phyloP scores from a whole-genome alignment of 1,140 invertebrate genomes.

The Yoshiicerus persimilis region DNA sequence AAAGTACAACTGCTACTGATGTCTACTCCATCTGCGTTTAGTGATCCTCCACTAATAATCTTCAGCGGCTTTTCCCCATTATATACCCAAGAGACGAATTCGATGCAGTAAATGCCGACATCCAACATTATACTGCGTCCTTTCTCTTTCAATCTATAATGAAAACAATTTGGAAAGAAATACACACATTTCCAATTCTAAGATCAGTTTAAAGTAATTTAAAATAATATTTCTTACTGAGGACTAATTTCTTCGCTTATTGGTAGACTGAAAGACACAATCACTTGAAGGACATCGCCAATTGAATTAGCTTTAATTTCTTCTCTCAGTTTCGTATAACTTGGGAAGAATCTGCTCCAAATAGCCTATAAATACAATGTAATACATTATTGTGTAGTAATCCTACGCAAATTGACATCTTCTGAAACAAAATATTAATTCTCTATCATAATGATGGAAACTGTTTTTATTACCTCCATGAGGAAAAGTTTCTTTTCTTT shows the following conservation, averaged over 20 bases:
- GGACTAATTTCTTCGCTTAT: slow-evolving; percentile 62
- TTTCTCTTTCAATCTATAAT: slow-evolving; percentile 58
- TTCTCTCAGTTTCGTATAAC: slow-evolving; percentile 51
- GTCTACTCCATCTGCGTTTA: slow-evolving; percentile 71
- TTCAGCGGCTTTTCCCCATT: slow-evolving; percentile 64
- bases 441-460: too few relatives aligned
- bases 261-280: slow-evolving; percentile 67
- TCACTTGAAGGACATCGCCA: slow-evolving; percentile 70
- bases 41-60: slow-evolving; percentile 61
- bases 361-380: slow-evolving; percentile 60
- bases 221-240: slow-evolving; percentile 61
- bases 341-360: slow-evolving; percentile 82
- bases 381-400: neutral
- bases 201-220: neutral
- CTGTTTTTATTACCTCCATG: slow-evolving; percentile 65
- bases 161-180: too few relatives aligned
- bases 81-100: slow-evolving; percentile 71
- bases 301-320: slow-evolving; percentile 63
- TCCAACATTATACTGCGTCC: slow-evolving; percentile 81
- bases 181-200: too few relatives aligned
- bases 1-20: slow-evolving; percentile 64
- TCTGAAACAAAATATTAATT: neutral
- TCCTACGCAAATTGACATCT: neutral
- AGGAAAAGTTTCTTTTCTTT: slow-evolving; percentile 69
- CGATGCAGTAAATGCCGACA: slow-evolving; percentile 78